Base-by-base conservation (phyloP, 2,888 invertebrate species). In the Yponomeuta evonymella region DNA sequence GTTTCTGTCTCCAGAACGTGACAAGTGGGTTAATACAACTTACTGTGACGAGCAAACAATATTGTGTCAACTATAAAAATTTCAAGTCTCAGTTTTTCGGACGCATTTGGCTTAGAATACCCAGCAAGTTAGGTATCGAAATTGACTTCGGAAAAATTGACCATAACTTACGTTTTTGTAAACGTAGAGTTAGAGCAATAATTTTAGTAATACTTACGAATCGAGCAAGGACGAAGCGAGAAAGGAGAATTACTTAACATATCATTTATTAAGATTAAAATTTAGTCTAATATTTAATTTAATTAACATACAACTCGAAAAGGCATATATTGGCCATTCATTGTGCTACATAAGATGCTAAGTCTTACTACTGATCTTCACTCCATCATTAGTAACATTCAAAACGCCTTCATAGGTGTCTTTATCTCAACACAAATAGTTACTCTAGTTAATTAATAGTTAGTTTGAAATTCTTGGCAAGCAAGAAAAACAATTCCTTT, bases 61-160 rank as follows among this genome's bases (percentile, higher is more conserved):
- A 51, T 51, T 51, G 23, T 12, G 10, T 10, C 51, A 51, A 51
- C 51, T 4, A 5, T 51, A 5, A 87, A 89, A 87, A 89, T 89
- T 89, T 85, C 87, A 89, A 89, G 83, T 78, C 82, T 78, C 79
- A 71, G 71, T 67, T n/a, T 67, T 67, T 36, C 48, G 48, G 15
- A 67, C 48, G 12, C 43, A 67, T 58, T 58, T 15, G 15, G 15
- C 8, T 12, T 4, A 2, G 15, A 58, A 58, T 15, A 58, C 15
- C 51, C 15, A 58, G 51, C 51, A 58, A 58, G 12, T 15, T 58
- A 58, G 51, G 4, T 58, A 43, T 43, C 15, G 15, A 51, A 51
- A 69, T 30, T 69, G 15, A 48, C 23, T 58, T 33, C 0, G 36
- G 29, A 30, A 43, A 33, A 67, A 33, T 48, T 58, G 29, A 67